Evolutionary conservation across 2,797 vertebrate genomes (phyloP).

Genomic region (Hypotaenidia okinawae): DNA sequence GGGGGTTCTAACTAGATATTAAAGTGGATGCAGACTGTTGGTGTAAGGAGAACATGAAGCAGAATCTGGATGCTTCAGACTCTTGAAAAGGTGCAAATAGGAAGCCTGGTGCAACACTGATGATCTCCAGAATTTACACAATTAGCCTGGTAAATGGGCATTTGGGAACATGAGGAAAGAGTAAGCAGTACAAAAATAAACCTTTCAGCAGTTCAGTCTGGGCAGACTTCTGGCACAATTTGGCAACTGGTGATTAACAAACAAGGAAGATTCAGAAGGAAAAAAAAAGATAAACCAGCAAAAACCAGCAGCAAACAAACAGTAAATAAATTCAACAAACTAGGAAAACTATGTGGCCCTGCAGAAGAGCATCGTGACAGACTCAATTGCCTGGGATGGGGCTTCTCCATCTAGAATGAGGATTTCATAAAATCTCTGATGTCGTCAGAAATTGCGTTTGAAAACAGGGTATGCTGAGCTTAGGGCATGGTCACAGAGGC

Average conservation of each 20-base stretch:
- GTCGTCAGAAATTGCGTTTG: not conserved
- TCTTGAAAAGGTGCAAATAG: not conserved
- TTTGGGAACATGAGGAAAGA: not conserved
- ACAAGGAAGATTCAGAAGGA: not conserved
- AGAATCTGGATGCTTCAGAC: not conserved
- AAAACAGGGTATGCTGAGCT: not conserved
- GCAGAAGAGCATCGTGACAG: not conserved
- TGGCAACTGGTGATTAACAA: constrained; percentile 6
- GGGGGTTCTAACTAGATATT: not conserved
- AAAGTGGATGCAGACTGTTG: not conserved
- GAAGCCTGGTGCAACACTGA: not conserved
- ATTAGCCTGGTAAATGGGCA: not conserved
- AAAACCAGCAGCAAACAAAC: not conserved
- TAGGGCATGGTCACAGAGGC: not conserved
- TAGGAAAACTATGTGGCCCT: not conserved
- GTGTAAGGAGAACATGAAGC: not conserved
- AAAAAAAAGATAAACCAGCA: not conserved
- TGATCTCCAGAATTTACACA: not conserved
- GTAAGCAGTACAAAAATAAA: constrained; percentile 13
- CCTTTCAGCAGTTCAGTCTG: not conserved
- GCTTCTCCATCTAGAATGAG: not conserved
- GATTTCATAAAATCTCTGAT: not conserved
- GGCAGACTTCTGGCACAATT: not conserved
- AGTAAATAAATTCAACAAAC: not conserved
- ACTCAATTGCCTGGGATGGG: not conserved